These are phyloP conservation scores for Panagrolaimus sp. DNA, from an alignment of 1,140 invertebrate genomes.

Conservation along the genomic window DNA sequence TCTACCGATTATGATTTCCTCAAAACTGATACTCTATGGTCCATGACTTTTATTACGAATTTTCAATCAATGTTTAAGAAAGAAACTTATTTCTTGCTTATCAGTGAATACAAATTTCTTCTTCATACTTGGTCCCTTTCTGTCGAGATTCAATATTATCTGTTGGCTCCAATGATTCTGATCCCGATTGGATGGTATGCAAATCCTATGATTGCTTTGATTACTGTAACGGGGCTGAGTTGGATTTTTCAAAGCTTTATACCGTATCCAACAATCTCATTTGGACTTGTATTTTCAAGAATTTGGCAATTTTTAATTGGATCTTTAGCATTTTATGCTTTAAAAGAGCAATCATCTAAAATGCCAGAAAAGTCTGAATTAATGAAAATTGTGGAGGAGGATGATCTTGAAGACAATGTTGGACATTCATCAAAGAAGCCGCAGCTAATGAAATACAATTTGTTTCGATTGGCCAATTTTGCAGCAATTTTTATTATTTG, in stretches of 20 bases:
- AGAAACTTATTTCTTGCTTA: slow-evolving; percentile 23
- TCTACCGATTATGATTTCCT: neutral
- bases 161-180: slow-evolving; percentile 25
- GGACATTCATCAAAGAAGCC: too few relatives aligned
- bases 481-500: too few relatives aligned
- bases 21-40: neutral
- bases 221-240: neutral
- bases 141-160: slow-evolving; percentile 21
- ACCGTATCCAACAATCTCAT: neutral
- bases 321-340: neutral
- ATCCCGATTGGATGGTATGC: slow-evolving; percentile 5
- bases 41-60: neutral
- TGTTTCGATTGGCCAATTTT: too few relatives aligned
- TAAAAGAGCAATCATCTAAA: too few relatives aligned
- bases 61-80: slow-evolving; percentile 5
- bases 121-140: slow-evolving; percentile 19
- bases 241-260: neutral
- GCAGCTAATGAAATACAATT: too few relatives aligned
- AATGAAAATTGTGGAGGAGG: too few relatives aligned
- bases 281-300: neutral
- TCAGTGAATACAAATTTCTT: slow-evolving; percentile 12
- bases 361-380: too few relatives aligned
- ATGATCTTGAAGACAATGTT: too few relatives aligned
- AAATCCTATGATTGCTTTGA: neutral
- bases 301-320: slow-evolving; percentile 9